Evolutionary conservation across 2,888 invertebrate genomes (phyloP), one percentile per base, ranked within the genome.

Genomic region (Protonemura montana): DNA sequence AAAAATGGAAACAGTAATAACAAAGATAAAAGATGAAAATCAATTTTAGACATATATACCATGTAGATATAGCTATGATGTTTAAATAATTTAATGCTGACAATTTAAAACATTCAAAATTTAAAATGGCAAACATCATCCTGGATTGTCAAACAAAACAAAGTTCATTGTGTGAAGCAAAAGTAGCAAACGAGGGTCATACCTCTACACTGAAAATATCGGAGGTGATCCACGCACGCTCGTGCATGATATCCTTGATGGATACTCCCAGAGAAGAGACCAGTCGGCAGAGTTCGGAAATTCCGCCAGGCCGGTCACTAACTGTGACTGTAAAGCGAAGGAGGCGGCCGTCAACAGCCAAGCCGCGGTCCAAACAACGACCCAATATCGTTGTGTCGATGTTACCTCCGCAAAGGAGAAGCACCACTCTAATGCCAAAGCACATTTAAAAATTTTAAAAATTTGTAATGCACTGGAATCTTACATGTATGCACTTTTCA

Each of bases 241-340:
- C 98, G 91, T 99, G 98, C 92, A 97, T 96, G 87, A 99, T 98
- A 90, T 98, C 98, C 91, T 98, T 99, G 88, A 99, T 97, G 76
- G 96, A 96, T 21, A 97, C 97, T 0, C 97, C 97, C 41, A 96
- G 93, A 0, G 94, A 93, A 0, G 95, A 93, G 85, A 98, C 93
- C 77, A 96, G 91, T 89, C 94, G 94, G 90, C 97, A 97, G 5
- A 98, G 92, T 90, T 98, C 97, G 0, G 96, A 95, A 88, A 98
- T 96, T 26, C 97, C 97, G 5, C 97, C 97, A 0, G 98, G 97
- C 88, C 97, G 93, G 92, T 98, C 98, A 90, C 95, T 96, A 0
- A 97, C 95, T 0, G 95, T 95, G 80, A 95, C 95, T 87, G 94
- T 94, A 91, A 97, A 97, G 88, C 96, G 90, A 90, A 94, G 92